phyloP scores from a whole-genome alignment of 2,797 vertebrate species.

The Neopelma chrysocephalum region DNA sequence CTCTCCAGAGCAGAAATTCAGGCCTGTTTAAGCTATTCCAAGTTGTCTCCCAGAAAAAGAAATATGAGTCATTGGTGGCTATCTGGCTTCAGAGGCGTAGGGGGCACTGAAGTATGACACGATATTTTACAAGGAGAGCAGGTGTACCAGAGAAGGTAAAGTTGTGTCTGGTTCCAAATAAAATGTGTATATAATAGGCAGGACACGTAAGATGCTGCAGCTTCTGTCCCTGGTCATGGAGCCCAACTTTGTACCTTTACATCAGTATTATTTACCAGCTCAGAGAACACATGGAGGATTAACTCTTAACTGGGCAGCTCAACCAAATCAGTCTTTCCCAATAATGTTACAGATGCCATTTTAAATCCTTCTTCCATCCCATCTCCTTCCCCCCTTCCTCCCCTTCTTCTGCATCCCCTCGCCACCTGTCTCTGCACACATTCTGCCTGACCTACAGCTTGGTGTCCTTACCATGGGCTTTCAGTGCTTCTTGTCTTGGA shows the following conservation, averaged over 20 bases:
- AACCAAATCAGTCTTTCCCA: neutral
- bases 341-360: neutral
- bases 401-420: neutral
- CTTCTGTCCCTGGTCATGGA: neutral
- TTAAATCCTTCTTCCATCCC: neutral
- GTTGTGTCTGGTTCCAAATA: conserved; percentile 11
- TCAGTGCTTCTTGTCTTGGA: accelerated
- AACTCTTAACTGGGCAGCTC: neutral
- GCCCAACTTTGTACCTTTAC: neutral
- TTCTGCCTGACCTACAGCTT: neutral
- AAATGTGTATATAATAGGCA: conserved; percentile 20
- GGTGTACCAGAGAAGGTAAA: neutral
- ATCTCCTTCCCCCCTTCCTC: neutral
- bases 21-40: neutral
- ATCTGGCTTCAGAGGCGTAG: neutral
- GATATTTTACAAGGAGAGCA: neutral
- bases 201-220: neutral
- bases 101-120: accelerated
- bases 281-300: neutral
- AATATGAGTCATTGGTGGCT: neutral
- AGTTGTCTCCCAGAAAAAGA: neutral
- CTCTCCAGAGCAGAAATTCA: neutral
- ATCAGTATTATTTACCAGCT: neutral
- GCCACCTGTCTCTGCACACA: neutral
- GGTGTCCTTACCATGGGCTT: neutral